Conservation (phyloP, 1,140 invertebrate genomes). For the Cydia fagiglandana region DNA sequence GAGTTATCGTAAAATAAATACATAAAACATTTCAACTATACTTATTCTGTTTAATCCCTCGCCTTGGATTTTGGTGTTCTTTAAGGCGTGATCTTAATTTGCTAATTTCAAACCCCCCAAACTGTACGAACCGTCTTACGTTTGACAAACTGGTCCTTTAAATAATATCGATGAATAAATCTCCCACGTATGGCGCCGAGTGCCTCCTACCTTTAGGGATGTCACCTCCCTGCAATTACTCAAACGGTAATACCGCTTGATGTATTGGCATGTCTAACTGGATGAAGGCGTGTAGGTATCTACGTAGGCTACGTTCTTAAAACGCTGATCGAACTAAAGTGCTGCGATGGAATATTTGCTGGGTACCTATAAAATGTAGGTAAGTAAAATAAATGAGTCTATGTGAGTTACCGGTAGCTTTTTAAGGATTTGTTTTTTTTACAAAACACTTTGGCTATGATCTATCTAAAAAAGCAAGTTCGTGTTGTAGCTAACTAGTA, state of each 20-base stretch:
- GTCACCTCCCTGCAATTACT: conserved; percentile 45
- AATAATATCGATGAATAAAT: conserved; percentile 30
- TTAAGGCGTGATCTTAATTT: not conserved
- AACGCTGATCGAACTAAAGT: not conserved
- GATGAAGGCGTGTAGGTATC: conserved; percentile 35
- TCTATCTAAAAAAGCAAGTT: too few relatives aligned
- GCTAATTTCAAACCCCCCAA: not conserved
- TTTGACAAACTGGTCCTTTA: conserved; percentile 8
- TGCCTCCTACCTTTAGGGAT: conserved; percentile 35
- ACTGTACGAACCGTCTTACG: not conserved
- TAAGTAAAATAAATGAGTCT: too few relatives aligned
- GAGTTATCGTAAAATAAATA: too few relatives aligned
- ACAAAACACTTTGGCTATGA: too few relatives aligned
- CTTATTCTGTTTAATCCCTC: too few relatives aligned
- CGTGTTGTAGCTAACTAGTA: too few relatives aligned
- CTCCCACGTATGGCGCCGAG: conserved; percentile 29
- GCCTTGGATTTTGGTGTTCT: too few relatives aligned
- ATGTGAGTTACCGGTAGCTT: too few relatives aligned
- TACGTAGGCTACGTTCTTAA: not conserved
- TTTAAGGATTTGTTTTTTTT: too few relatives aligned
- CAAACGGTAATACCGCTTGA: conserved; percentile 47
- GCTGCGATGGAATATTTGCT: not conserved
- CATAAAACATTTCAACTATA: too few relatives aligned
- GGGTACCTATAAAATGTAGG: too few relatives aligned
- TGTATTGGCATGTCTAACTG: conserved; percentile 42